Conservation (phyloP, 1,140 invertebrate genomes). For the Mylabris phalerata region DNA sequence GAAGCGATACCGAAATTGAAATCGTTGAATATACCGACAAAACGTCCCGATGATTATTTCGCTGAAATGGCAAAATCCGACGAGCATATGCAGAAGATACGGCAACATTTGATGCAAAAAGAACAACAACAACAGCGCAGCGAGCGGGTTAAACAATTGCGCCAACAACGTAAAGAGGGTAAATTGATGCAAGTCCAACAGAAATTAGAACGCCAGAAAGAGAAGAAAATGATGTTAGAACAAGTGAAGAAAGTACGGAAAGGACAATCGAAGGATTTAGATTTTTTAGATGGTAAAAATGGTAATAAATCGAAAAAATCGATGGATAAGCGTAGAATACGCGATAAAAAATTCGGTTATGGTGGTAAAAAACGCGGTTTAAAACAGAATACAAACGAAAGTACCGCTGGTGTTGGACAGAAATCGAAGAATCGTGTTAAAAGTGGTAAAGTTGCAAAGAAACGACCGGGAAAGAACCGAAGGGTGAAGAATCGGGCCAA, state of each 20-base stretch:
- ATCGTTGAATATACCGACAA: conserved; percentile 67
- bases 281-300: conserved; percentile 76
- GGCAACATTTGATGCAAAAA: conserved; percentile 76
- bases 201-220: conserved; percentile 66
- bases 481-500: conserved; percentile 29
- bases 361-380: conserved; percentile 89
- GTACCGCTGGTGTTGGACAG: conserved; percentile 59
- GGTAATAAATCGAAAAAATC: conserved; percentile 47
- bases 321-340: conserved; percentile 56
- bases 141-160: conserved; percentile 82
- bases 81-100: conserved; percentile 94
- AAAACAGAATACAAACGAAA: conserved; percentile 84
- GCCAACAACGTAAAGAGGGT: conserved; percentile 86
- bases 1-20: conserved; percentile 70
- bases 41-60: conserved; percentile 91
- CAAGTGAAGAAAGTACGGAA: conserved; percentile 81
- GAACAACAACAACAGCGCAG: conserved; percentile 74
- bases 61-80: conserved; percentile 99
- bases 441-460: conserved; percentile 20
- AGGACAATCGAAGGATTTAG: conserved; percentile 68
- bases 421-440: conserved; percentile 31
- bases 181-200: conserved; percentile 81
- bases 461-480: conserved; percentile 33
- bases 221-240: conserved; percentile 73
- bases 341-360: conserved; percentile 88